These are phyloP conservation scores for Leptodactylus fallax DNA, from an alignment of 2,797 vertebrate species.

Conservation along the genomic window DNA sequence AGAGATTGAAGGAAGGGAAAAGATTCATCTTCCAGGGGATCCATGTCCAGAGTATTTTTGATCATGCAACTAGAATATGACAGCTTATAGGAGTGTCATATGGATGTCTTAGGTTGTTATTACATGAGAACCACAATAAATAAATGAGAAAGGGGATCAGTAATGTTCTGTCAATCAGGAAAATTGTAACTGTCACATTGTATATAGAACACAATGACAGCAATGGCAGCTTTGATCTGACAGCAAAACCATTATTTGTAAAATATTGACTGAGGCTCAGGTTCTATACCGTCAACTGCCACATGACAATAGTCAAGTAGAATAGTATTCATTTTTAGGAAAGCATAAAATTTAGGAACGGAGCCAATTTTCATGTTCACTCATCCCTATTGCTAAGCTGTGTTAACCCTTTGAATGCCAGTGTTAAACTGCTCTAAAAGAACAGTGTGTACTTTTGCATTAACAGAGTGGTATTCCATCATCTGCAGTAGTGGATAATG, in stretches of 20 bases:
- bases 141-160: neutral
- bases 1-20: neutral
- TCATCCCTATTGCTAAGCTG: too few species aligned
- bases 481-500: too few species aligned
- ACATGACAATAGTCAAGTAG: neutral
- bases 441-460: too few species aligned
- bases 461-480: too few species aligned
- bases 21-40: neutral
- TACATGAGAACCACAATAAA: neutral
- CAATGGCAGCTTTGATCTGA: neutral
- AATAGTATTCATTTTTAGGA: too few species aligned
- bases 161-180: neutral
- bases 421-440: too few species aligned
- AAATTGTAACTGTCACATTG: neutral
- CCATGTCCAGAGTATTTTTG: neutral
- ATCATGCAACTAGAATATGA: neutral
- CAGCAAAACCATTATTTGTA: neutral
- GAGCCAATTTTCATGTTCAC: too few species aligned
- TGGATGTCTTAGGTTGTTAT: neutral
- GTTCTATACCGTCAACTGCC: too few species aligned
- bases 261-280: too few species aligned
- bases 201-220: neutral
- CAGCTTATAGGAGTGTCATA: neutral
- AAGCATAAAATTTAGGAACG: too few species aligned
- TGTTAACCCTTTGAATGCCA: too few species aligned